Conservation (phyloP, 2,888 invertebrate species). For the Hirtodrosophila confusa region DNA sequence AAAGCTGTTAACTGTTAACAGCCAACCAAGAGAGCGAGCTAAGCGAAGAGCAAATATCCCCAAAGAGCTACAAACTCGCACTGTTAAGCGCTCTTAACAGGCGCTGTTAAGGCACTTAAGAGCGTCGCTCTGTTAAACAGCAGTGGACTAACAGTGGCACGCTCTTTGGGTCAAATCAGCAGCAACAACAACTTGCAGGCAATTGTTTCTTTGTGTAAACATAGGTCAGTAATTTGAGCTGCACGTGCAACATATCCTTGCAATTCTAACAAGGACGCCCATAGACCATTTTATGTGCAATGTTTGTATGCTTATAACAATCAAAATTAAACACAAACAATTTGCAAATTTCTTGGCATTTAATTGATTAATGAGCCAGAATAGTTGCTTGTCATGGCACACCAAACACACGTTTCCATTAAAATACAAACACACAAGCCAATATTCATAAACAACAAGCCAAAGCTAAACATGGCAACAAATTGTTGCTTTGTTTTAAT, state of each 20-base stretch:
- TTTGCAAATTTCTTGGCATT: slow-evolving; percentile 9
- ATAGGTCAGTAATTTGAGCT: slow-evolving; percentile 63
- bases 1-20: slow-evolving; percentile 2
- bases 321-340: not conserved
- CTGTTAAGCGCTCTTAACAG: slow-evolving; percentile 4
- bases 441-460: slow-evolving; percentile 13
- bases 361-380: slow-evolving; percentile 29
- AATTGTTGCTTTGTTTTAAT: slow-evolving; percentile 43
- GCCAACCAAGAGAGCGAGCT: not conserved
- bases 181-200: slow-evolving; percentile 12
- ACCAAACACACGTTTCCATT: slow-evolving; percentile 4
- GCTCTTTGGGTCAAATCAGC: slow-evolving; percentile 32
- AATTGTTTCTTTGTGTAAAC: slow-evolving; percentile 24
- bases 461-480: slow-evolving; percentile 3
- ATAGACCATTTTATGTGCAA: not conserved
- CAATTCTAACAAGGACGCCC: not conserved
- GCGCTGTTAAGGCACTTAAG: slow-evolving; percentile 42
- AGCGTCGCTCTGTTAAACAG: slow-evolving; percentile 11
- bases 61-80: slow-evolving; percentile 31
- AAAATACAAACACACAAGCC: not conserved
- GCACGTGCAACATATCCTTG: slow-evolving; percentile 43
- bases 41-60: slow-evolving; percentile 51
- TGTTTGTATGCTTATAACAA: not conserved
- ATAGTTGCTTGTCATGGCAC: slow-evolving; percentile 8
- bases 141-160: slow-evolving; percentile 7